Conservation (phyloP, 2,113 vertebrate species). For the Ibidorhyncha struthersii region DNA sequence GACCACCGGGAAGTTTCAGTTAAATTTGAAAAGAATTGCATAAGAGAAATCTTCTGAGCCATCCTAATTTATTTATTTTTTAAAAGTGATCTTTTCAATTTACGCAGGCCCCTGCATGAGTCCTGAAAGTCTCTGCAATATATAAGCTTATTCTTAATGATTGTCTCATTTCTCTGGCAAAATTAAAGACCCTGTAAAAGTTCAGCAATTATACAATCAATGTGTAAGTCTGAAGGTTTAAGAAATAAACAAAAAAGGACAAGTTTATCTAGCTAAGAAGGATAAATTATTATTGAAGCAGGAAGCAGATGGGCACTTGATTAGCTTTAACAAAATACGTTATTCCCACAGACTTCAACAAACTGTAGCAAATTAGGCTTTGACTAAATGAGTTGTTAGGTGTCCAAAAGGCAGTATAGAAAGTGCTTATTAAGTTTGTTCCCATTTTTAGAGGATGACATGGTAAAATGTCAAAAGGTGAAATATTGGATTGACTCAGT, state of each 20-base stretch:
- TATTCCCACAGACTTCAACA: not conserved
- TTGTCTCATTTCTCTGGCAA: not conserved
- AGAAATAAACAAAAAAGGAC: not conserved
- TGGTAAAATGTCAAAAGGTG: not conserved
- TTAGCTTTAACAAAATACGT: not conserved
- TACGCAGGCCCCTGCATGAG: not conserved
- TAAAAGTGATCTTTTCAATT: not conserved
- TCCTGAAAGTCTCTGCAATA: not conserved
- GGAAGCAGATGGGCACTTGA: constrained; percentile 17
- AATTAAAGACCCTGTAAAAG: not conserved
- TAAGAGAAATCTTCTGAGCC: not conserved
- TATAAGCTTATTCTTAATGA: not conserved
- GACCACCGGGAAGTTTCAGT: not conserved
- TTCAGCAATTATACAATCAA: not conserved
- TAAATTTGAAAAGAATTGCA: not conserved
- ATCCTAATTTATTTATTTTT: not conserved
- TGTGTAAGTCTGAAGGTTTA: not conserved
- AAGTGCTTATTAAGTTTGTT: not conserved
- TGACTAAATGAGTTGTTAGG: not conserved
- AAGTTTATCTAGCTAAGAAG: not conserved
- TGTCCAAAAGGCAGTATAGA: not conserved
- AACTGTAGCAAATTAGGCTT: not conserved
- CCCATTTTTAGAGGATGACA: not conserved
- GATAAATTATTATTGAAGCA: constrained; percentile 16
- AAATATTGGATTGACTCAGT: not conserved